Evolutionary conservation across 2,888 invertebrate species (phyloP), one percentile per base, ranked within the genome.

Genomic region (Trissoscelio sp.): DNA sequence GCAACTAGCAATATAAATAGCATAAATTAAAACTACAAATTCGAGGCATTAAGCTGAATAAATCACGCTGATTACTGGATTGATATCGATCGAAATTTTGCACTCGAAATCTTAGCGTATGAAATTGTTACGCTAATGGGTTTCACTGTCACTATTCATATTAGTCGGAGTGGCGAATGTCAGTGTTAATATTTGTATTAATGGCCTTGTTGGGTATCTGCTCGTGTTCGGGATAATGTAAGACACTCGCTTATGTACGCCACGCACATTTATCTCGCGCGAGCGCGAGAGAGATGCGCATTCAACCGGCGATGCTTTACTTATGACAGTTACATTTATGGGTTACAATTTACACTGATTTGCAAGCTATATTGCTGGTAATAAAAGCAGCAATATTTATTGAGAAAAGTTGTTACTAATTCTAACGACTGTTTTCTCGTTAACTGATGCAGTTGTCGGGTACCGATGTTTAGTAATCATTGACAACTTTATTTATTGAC

Each of bases 181-280:
- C 67, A 53, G 67, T 53, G 75, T 60, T 75, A 67, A 75, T 77
- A 69, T 77, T 69, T 62, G 69, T 77, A 69, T 77, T 77, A 69
- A 77, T 77, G 69, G 60, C 53, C 58, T 58, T 42, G 55, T 60
- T 42, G 42, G 69, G 12, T 69, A 77, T 69, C 42, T 69, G 53
- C 44, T 62, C 60, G 69, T 75, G 67, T 77, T 69, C 69, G 60
- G 67, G 44, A 62, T 69, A 75, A 67, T 66, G 75, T 67, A 67
- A 75, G 66, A 67, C 66, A 67, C 6, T 58, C 66, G 58, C 57
- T 64, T 67, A 58, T 31, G 66, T 18, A 22, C 57, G 31, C 22
- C 20, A 57, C 39, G 69, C 48, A 69, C 67, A 77, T 77, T 77
- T 67, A 77, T 77, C 69, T 69, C 60, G 39, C 24, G 16, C 14